These are phyloP conservation scores for Elegia similella DNA, from an alignment of 2,888 invertebrate species.

Conservation along the genomic window DNA sequence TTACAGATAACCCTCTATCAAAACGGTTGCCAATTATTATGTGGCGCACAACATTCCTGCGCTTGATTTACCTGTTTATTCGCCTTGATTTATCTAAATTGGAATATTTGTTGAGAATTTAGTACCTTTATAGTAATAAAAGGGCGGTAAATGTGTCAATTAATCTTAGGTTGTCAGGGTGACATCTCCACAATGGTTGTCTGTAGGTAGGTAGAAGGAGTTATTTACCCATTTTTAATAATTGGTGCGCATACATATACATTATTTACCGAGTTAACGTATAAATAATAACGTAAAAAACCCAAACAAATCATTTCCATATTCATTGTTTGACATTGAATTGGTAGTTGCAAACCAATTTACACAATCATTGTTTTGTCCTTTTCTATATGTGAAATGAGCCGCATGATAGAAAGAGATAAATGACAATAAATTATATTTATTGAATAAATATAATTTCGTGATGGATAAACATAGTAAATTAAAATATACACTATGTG, in stretches of 20 bases:
- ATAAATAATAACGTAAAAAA: not conserved
- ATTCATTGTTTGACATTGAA: conserved; percentile 16
- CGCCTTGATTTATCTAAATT: not conserved
- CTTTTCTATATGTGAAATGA: not conserved
- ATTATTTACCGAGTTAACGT: not conserved
- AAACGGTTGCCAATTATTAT: conserved; percentile 31
- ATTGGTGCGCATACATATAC: not conserved
- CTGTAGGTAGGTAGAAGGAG: not conserved
- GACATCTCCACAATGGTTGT: not conserved
- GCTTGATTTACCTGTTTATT: not conserved
- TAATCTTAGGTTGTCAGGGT: not conserved
- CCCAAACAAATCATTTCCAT: not conserved
- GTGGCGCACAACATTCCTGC: conserved; percentile 53
- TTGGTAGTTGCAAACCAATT: not conserved
- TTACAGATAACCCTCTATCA: not conserved
- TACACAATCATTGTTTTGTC: not conserved
- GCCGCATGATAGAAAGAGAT: not conserved
- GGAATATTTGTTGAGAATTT: not conserved
- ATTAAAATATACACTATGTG: too few relatives aligned
- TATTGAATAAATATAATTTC: not conserved
- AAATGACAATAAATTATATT: not conserved
- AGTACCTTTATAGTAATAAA: not conserved
- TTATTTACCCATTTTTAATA: not conserved
- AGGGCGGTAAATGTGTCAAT: not conserved
- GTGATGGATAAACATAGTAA: too few relatives aligned